Evolutionary conservation across 2,797 vertebrate species (phyloP).

Genomic region (Diplodus puntazzo): DNA sequence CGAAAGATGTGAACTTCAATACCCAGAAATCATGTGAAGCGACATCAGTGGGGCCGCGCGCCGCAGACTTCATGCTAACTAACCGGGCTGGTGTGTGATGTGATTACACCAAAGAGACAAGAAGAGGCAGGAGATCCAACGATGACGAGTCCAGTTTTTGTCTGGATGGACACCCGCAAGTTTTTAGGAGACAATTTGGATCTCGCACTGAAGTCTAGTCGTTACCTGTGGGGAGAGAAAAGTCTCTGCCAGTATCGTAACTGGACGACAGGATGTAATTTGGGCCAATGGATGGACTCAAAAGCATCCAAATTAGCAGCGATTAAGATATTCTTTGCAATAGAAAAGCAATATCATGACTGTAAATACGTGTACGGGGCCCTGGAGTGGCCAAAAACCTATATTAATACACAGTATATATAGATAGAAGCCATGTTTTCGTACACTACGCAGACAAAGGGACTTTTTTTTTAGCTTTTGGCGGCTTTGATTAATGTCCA

Average conservation of each 20-base stretch:
- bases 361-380: background rate
- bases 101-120: conserved; percentile 32
- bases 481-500: too few species aligned
- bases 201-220: conserved; percentile 11
- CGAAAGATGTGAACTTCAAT: conserved; percentile 59
- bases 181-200: conserved; percentile 21
- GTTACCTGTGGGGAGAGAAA: background rate
- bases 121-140: conserved; percentile 32
- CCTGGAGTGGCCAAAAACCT: too few species aligned
- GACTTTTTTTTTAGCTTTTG: too few species aligned
- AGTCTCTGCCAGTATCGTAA: background rate
- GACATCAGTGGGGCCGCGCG: conserved; percentile 38
- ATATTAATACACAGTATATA: too few species aligned
- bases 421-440: too few species aligned
- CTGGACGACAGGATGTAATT: background rate
- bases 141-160: background rate
- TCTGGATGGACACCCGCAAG: background rate
- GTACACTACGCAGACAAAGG: too few species aligned
- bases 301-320: background rate
- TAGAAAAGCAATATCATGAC: background rate
- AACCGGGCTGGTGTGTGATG: conserved; percentile 32
- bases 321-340: background rate
- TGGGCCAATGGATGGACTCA: background rate
- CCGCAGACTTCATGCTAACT: conserved; percentile 2
- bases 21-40: conserved; percentile 40